phyloP scores from a whole-genome alignment of 1,140 invertebrate genomes.

The Cotesia glomerata region DNA sequence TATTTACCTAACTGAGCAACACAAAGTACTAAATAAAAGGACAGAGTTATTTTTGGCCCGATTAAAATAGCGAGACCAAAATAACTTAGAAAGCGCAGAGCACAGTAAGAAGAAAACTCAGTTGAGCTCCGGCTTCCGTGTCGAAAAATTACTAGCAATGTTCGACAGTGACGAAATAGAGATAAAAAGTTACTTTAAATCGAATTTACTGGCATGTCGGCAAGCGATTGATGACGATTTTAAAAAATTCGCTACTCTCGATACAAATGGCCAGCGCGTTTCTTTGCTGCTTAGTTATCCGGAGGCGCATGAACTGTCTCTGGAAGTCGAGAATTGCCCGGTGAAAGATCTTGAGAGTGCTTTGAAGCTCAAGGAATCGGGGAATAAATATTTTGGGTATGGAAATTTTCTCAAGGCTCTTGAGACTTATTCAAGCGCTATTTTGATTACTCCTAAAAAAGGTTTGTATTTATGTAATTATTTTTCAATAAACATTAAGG shows the following conservation, averaged over 20 bases:
- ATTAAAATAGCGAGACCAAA: conserved; percentile 50
- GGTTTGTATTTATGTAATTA: conserved; percentile 57
- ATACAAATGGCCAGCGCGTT: conserved; percentile 44
- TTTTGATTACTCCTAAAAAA: conserved; percentile 69
- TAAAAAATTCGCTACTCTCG: conserved; percentile 43
- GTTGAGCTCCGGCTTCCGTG: background rate
- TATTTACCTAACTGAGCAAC: background rate
- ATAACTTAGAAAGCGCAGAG: conserved; percentile 33
- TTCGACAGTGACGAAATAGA: conserved; percentile 42
- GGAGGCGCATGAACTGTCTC: conserved; percentile 43
- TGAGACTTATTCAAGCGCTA: conserved; percentile 75
- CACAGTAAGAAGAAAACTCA: background rate
- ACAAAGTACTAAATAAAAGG: too few relatives aligned
- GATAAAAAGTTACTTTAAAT: conserved; percentile 49
- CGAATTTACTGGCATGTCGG: conserved; percentile 48
- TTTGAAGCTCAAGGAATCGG: conserved; percentile 72
- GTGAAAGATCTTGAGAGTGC: conserved; percentile 72
- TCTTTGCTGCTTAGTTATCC: conserved; percentile 51
- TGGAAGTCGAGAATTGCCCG: conserved; percentile 45
- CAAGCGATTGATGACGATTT: conserved; percentile 44
- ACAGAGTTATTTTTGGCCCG: conserved; percentile 8
- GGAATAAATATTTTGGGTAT: conserved; percentile 79
- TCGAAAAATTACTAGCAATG: background rate
- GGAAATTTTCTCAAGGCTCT: conserved; percentile 79
- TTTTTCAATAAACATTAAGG: conserved; percentile 30